Evolutionary conservation across 2,888 invertebrate species (phyloP), one percentile per base, ranked within the genome.

Genomic region (Meta bourneti): DNA sequence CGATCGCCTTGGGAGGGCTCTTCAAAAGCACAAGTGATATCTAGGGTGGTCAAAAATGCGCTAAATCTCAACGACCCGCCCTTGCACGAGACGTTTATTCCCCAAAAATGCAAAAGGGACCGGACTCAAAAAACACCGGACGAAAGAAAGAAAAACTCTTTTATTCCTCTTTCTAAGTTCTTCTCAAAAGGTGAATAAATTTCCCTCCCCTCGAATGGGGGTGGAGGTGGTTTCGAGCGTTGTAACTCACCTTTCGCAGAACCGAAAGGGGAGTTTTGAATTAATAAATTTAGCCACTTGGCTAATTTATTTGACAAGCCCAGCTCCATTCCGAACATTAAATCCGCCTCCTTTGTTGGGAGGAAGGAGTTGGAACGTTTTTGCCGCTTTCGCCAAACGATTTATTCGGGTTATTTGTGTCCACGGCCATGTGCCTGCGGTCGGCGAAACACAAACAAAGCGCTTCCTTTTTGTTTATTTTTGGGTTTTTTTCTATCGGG

Each of bases 251-350:
- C 61, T 61, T 51, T 51, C 16, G 71, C 2, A 69, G 51, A 11
- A 48, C 48, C 71, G 70, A 52, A 9, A 34, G 34, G 48, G 71
- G 52, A 82, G 49, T 82, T 52, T 51, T 70, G 82, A 82, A 72
- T 82, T 82, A 82, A 82, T 82, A 82, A 82, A 82, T 82, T 82
- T 82, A 49, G 49, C 49, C 82, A 13, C 71, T n/a, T n/a, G 70
- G 82, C 52, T 72, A 82, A 82, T 82, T 82, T 82, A 82, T 82
- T n/a, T 51, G 49, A 72, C 82, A 72, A 72, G 61, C 61, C 16
- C 70, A 51, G 48, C 82, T 71, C 48, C 82, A 20, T 20, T 48
- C 19, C n/a, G 11, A 82, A 49, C 71, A 52, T 82, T 82, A 82
- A 82, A 72, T 82, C 82, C 82, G 71, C 82, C 82, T 71, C 51